Evolutionary conservation across 2,797 vertebrate species (phyloP).

Genomic region (Malurus leucopterus): DNA sequence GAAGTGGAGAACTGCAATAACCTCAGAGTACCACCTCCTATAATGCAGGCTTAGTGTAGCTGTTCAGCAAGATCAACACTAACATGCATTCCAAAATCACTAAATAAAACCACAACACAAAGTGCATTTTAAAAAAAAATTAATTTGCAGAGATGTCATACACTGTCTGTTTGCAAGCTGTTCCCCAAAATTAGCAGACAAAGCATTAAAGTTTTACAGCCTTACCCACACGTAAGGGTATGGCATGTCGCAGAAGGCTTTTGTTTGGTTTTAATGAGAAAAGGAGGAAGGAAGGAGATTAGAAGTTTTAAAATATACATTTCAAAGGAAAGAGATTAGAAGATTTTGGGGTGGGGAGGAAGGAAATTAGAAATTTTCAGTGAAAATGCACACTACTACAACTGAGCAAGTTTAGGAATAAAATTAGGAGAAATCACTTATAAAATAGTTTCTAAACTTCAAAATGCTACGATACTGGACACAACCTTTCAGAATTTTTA

Average conservation of each 20-base stretch:
- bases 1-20: neutral
- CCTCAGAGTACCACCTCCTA: neutral
- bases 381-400: neutral
- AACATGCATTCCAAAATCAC: neutral
- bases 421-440: neutral
- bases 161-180: neutral
- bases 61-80: neutral
- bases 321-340: neutral
- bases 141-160: neutral
- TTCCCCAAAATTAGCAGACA: neutral
- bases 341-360: neutral
- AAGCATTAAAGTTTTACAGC: neutral
- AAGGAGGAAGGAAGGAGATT: neutral
- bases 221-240: accelerated
- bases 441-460: neutral
- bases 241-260: neutral
- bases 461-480: neutral
- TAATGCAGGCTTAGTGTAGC: neutral
- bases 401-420: neutral
- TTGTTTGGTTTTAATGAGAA: neutral
- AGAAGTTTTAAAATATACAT: neutral
- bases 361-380: neutral
- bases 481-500: neutral
- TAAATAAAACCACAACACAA: neutral
- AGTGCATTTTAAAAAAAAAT: neutral